These are phyloP conservation scores for Mactromeris polynyma DNA, from an alignment of 2,888 invertebrate genomes.

Conservation along the genomic window DNA sequence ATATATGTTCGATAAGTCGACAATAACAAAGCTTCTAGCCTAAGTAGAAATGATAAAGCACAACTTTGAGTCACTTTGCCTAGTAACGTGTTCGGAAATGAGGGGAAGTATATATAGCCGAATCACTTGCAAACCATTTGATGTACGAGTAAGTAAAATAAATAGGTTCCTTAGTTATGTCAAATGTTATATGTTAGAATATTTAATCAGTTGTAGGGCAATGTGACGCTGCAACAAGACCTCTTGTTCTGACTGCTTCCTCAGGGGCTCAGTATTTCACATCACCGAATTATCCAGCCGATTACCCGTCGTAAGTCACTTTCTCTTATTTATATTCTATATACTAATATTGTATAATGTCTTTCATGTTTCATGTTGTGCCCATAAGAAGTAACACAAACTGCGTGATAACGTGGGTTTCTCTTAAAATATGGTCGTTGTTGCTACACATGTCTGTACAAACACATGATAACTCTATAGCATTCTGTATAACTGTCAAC, in stretches of 20 bases:
- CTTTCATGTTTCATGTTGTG: not conserved
- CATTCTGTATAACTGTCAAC: no score
- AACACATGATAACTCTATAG: no score
- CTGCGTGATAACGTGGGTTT: not conserved
- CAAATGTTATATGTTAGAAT: no score
- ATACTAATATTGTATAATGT: not conserved
- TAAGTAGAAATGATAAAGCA: no score
- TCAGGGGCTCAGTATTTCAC: constrained; percentile 4
- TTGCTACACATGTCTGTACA: not conserved
- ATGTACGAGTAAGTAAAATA: no score
- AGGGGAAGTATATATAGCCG: no score
- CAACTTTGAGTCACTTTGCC: no score
- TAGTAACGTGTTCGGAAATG: no score
- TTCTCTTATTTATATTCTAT: not conserved
- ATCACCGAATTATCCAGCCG: constrained; percentile 14
- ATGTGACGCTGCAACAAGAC: constrained; percentile 21
- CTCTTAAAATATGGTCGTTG: not conserved
- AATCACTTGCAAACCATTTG: no score
- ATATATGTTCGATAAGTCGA: no score
- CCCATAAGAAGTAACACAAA: not conserved
- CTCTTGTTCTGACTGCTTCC: not conserved
- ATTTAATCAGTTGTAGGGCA: constrained; percentile 6
- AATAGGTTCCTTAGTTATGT: no score
- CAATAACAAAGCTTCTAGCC: no score
- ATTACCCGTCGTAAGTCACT: constrained; percentile 27